A percentile compares a stretch with the other conserved stretches of the same genome.
These are phyloP conservation scores for Brachyrhaphis roseni DNA, from an alignment of 2,797 vertebrate species.

Conservation along the genomic window DNA sequence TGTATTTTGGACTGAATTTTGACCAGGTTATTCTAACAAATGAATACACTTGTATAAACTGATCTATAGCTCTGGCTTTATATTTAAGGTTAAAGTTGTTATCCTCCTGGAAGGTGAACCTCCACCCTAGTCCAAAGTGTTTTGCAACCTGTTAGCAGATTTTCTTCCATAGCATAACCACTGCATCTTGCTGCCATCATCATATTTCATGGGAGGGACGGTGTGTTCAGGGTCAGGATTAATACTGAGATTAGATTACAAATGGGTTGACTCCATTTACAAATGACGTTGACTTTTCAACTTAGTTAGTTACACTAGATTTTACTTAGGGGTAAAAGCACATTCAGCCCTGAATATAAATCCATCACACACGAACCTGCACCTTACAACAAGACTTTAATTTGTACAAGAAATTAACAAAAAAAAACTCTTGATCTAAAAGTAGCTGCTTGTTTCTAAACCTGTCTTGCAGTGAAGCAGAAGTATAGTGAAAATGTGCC, in stretches of 20 bases:
- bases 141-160: neutral
- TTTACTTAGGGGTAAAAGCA: neutral
- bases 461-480: slow-evolving; percentile 89
- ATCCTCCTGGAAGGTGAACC: neutral
- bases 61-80: neutral
- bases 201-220: neutral
- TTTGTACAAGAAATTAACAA: neutral
- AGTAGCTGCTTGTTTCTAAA: slow-evolving; percentile 10
- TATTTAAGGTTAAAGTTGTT: neutral
- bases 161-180: neutral
- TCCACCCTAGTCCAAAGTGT: neutral
- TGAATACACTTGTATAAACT: neutral
- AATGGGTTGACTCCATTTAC: neutral
- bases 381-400: too few relatives aligned
- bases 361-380: neutral
- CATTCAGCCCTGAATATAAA: neutral
- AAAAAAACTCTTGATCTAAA: too few relatives aligned
- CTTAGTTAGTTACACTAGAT: neutral
- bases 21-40: neutral
- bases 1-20: neutral
- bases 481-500: slow-evolving; percentile 98
- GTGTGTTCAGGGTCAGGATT: neutral
- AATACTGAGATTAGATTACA: neutral
- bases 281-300: neutral
- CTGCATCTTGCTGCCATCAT: neutral